Evolutionary conservation across 2,888 invertebrate species (phyloP).

Genomic region (Desoria tigrina): DNA sequence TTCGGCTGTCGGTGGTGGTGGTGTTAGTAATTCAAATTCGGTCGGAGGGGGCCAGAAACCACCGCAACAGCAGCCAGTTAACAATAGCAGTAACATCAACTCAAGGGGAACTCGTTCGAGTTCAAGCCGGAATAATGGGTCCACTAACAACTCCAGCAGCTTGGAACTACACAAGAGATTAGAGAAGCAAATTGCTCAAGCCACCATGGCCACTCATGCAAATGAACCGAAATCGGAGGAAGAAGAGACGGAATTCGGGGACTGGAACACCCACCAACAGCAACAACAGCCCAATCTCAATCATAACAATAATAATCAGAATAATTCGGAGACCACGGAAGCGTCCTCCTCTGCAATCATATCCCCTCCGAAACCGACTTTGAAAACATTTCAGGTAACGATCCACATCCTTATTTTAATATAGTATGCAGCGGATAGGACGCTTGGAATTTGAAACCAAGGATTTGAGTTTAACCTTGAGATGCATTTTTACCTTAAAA

Average conservation of each 20-base stretch:
- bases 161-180: constrained; percentile 44
- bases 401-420: too few species aligned
- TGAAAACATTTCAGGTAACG: too few species aligned
- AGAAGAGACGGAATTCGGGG: constrained; percentile 12
- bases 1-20: neutral
- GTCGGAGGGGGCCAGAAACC: neutral
- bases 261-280: constrained; percentile 4
- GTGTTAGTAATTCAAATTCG: neutral
- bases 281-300: too few species aligned
- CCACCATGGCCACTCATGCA: constrained; percentile 6
- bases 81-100: constrained; percentile 12
- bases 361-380: too few species aligned
- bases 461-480: too few species aligned
- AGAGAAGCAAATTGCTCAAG: constrained; percentile 48
- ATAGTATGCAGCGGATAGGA: too few species aligned
- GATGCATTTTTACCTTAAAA: too few species aligned
- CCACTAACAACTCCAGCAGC: constrained; percentile 17
- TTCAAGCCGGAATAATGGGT: too few species aligned
- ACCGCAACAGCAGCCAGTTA: neutral
- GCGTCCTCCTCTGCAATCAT: too few species aligned
- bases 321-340: too few species aligned
- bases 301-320: too few species aligned
- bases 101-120: constrained; percentile 11
- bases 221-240: neutral
- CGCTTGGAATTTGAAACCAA: too few species aligned